Evolutionary conservation across 2,888 invertebrate species (phyloP), one percentile per base, ranked within the genome.

Genomic region (Iselma pallidipennis): DNA sequence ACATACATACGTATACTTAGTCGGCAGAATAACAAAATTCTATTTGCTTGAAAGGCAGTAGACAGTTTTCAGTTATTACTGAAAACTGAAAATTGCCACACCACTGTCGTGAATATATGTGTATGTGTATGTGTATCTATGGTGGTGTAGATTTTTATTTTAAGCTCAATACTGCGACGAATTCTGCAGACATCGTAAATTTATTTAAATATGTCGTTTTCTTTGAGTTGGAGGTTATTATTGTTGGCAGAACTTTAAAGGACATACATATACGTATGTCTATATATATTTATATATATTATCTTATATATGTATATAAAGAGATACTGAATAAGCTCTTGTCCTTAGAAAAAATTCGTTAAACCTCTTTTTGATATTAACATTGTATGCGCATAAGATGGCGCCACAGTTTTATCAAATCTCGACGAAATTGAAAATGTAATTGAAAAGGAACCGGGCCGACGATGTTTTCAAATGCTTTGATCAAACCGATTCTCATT

Each of bases 211-310:
- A 49, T 61, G 61, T 52, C 61, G 49, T 61, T 61, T 21, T 54
- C 56, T 61, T 61, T 57, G 53, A 61, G 50, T 42, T 50, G 55
- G 55, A 31, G 58, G 57, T 29, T 57, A 52, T 52, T 58, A 42
- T 29, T 37, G 23, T 51, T 29, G 26, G 31, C 19, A 23, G 37
- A 48, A 49, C 16, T 48, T 51, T 56, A 51, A 60, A 54, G 50
- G 23, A 37, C 42, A 16, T 51, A 33, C 31, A 51, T 14, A 33
- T 51, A 56, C 31, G 51, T 23, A 45, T 49, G 19, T 58, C 31
- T 29, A 31, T 42, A 59, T 55, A 60, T 60, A 55, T 16, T 7
- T 37, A 16, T 37, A 3, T 37, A n/a, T n/a, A n/a, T n/a, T n/a
- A n/a, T n/a, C n/a, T n/a, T n/a, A n/a, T n/a, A 16, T 37, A 16